Percentiles rank a stretch among this genome's conserved stretches.
These are phyloP conservation scores for Triplophysa siluroides DNA, from an alignment of 2,113 vertebrate genomes.

Conservation along the genomic window DNA sequence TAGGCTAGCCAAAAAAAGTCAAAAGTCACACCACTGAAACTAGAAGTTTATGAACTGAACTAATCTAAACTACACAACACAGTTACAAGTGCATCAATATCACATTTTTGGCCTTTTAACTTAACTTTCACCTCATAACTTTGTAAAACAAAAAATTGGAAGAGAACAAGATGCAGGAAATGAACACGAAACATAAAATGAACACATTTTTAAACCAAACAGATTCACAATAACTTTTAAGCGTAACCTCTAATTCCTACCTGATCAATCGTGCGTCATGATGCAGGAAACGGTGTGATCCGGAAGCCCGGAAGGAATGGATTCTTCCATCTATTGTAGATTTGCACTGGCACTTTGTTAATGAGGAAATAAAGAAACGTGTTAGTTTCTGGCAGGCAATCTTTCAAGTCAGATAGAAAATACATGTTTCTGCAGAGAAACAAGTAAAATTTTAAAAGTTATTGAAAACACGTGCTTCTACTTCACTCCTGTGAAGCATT, in stretches of 20 bases:
- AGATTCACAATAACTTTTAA: neutral
- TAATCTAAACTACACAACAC: neutral
- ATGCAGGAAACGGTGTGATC: slow-evolving; percentile 15
- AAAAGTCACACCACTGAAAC: no score
- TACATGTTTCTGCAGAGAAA: neutral
- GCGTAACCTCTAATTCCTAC: neutral
- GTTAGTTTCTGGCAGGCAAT: neutral
- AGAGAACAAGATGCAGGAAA: no score
- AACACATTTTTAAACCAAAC: no score
- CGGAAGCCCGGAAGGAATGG: slow-evolving; percentile 2
- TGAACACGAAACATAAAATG: neutral
- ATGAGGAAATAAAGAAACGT: no score
- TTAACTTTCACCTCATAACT: no score
- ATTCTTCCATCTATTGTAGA: neutral
- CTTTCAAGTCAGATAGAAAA: neutral
- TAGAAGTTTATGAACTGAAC: neutral
- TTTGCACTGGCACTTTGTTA: neutral
- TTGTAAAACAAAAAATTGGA: no score
- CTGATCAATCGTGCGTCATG: slow-evolving; percentile 34
- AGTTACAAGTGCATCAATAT: neutral
- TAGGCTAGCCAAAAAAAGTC: no score
- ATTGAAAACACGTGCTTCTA: neutral
- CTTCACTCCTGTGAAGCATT: neutral
- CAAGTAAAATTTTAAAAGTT: neutral
- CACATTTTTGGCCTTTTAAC: neutral